Evolutionary conservation across 2,797 vertebrate genomes (phyloP).

Genomic region (Microchirus variegatus): DNA sequence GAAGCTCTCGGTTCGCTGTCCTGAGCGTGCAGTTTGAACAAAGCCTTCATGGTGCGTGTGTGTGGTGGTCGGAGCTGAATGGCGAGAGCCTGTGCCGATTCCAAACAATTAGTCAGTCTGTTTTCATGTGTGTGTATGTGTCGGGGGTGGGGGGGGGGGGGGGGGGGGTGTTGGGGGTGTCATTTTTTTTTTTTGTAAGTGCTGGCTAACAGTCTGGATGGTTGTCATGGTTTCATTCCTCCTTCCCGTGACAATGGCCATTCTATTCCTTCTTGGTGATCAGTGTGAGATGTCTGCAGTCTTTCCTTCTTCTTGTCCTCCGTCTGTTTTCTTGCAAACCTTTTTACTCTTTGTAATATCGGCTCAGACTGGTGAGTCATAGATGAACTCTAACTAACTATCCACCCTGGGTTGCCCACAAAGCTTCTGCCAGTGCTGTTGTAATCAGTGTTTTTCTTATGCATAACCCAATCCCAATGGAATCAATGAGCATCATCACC

Average conservation of each 20-base stretch:
- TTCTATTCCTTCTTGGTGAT: constrained; percentile 59
- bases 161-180: constrained; percentile 16
- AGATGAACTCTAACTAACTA: no score
- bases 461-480: background rate
- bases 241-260: constrained; percentile 64
- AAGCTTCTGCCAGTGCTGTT: no score
- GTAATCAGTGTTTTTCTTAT: background rate
- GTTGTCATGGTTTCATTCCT: constrained; percentile 80
- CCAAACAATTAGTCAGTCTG: constrained; percentile 52
- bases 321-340: background rate
- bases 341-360: background rate
- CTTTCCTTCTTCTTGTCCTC: constrained; percentile 31
- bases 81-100: constrained; percentile 45
- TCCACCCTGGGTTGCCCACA: no score
- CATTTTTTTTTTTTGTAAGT: constrained; percentile 43
- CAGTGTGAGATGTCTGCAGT: constrained; percentile 40
- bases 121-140: constrained; percentile 20
- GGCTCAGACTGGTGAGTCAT: no score
- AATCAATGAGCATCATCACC: background rate
- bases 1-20: background rate
- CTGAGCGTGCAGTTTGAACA: constrained; percentile 41
- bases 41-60: constrained; percentile 46
- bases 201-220: constrained; percentile 54
- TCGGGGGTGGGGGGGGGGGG: background rate
- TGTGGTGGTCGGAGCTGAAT: constrained; percentile 22